Evolutionary conservation across 1,140 invertebrate genomes (phyloP), one percentile per base, ranked within the genome.

Genomic region (Drosophila pseudoobscura): DNA sequence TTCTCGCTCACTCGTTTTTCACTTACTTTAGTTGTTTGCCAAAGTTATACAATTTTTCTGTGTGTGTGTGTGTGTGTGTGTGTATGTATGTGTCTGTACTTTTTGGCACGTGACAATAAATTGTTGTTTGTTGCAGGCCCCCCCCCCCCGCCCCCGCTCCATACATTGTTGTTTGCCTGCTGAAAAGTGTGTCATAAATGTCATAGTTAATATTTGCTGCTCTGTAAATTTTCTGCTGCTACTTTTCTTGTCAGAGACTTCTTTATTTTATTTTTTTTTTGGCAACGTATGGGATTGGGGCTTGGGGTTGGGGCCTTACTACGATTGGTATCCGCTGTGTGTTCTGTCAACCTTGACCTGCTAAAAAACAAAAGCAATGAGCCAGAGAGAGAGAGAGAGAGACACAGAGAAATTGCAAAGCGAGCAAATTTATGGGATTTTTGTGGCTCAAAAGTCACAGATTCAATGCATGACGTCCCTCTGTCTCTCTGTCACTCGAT

Each of bases 131-230:
- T 83, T 78, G 76, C 58, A 61, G 47, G 41, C 46, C 52, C 49
- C 4, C 4, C 35, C 11, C 35, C 4, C 11, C 35, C 35, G n/a
- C n/a, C n/a, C 15, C 15, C 15, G 15, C 15, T 15, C 3, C 35
- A 35, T 11, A 35, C 35, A 35, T 50, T 60, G 41, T 50, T 75
- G 54, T 78, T 78, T 71, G 35, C 9, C 46, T 57, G 58, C 20
- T 52, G 63, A 17, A 61, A 85, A 85, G 83, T 85, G 82, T 85
- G 82, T 78, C 82, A 85, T 85, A 85, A 85, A 85, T 82, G 82
- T 88, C 82, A 85, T 88, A 88, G 82, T 85, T 88, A 85, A 85
- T 85, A 85, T 85, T 85, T 85, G 82, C 83, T 85, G 78, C 66
- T 82, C 55, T 70, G 61, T 76, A 68, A 66, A 75, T 54, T 75